Conservation (phyloP, 2,113 vertebrate species). For the Mixornis gularis region DNA sequence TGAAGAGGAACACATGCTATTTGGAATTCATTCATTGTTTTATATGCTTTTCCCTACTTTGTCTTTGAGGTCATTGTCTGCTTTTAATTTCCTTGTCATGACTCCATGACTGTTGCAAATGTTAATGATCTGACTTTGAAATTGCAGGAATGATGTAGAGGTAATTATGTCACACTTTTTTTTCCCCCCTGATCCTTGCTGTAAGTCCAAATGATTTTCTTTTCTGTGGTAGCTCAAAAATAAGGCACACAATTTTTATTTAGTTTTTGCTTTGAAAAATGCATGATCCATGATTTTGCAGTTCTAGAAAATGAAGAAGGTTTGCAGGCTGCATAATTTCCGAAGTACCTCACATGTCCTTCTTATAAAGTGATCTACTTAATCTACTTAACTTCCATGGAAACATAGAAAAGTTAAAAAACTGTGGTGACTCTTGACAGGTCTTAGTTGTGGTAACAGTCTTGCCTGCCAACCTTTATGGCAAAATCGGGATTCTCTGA, state of each 20-base stretch:
- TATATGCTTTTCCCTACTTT: neutral
- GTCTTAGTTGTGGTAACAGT: neutral
- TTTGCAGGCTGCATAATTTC: neutral
- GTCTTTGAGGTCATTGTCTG: neutral
- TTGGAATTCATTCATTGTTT: neutral
- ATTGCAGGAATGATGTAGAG: neutral
- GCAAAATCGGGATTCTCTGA: neutral
- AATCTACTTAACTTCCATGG: neutral
- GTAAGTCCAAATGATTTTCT: neutral
- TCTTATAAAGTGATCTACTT: neutral
- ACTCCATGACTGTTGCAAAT: neutral
- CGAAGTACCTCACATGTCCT: neutral
- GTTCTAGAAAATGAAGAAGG: neutral
- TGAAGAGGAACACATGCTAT: neutral
- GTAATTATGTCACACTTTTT: neutral
- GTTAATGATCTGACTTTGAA: neutral
- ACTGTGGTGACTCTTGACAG: neutral
- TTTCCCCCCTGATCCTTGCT: rapidly evolving
- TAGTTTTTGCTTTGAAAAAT: neutral
- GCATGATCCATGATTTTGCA: neutral
- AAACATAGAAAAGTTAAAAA: neutral
- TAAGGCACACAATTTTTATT: neutral
- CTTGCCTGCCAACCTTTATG: neutral
- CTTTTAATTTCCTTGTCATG: neutral
- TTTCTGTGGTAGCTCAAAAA: neutral